phyloP scores from a whole-genome alignment of 2,113 vertebrate genomes.

The Scomber scombrus region DNA sequence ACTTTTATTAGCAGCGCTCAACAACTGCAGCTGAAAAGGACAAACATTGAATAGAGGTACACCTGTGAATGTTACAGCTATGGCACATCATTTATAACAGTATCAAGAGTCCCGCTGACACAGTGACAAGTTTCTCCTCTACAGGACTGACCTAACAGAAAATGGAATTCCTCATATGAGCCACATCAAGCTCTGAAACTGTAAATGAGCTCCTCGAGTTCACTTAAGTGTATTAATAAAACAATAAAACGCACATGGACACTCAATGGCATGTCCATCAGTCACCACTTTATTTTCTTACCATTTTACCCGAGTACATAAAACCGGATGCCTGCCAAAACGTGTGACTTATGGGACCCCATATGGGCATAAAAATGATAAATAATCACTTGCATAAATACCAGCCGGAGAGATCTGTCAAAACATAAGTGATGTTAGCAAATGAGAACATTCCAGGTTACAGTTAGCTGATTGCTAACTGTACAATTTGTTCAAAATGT shows the following conservation, averaged over 20 bases:
- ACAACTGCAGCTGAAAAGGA: constrained; percentile 28
- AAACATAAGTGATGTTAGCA: background rate
- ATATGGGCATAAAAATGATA: constrained; percentile 24
- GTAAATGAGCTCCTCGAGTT: constrained; percentile 47
- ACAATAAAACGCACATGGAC: constrained; percentile 35
- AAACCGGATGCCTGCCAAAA: constrained; percentile 24
- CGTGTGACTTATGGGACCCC: constrained; percentile 7
- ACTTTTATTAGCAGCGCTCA: constrained; percentile 47
- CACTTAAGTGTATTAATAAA: constrained; percentile 31
- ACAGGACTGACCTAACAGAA: constrained; percentile 36
- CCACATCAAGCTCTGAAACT: constrained; percentile 4
- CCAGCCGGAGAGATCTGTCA: background rate
- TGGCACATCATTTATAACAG: constrained; percentile 42
- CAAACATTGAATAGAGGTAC: constrained; percentile 31
- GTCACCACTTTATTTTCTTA: constrained; percentile 38
- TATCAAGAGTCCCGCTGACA: constrained; percentile 21
- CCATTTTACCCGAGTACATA: constrained; percentile 35
- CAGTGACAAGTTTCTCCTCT: constrained; percentile 48
- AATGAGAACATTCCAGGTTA: background rate
- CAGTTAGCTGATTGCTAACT: too few relatives aligned
- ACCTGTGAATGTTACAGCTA: constrained; percentile 21
- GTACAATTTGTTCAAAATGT: background rate
- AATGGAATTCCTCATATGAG: constrained; percentile 34
- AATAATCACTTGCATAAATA: constrained; percentile 24
- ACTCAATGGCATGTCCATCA: constrained; percentile 35